Conservation (phyloP, 2,113 vertebrate species). For the Rhynchomys soricoides region DNA sequence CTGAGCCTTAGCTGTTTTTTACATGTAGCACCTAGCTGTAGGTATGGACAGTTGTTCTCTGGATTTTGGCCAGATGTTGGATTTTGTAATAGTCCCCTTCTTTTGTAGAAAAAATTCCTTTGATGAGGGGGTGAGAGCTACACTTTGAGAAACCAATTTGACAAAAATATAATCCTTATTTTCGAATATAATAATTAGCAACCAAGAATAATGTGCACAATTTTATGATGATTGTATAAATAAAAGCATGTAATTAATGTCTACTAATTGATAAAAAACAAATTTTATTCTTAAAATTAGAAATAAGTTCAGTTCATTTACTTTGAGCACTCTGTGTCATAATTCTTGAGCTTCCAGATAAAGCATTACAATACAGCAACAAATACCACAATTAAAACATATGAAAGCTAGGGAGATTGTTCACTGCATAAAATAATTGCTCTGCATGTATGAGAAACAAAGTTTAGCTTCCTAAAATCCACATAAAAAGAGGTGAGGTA, state of each 20-base stretch:
- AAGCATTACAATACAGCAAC: not conserved
- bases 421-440: not conserved
- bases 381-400: too few species aligned
- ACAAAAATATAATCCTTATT: not conserved
- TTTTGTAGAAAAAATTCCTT: not conserved
- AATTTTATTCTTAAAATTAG: not conserved
- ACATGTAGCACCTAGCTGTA: not conserved
- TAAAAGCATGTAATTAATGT: not conserved
- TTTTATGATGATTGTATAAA: not conserved
- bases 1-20: not conserved
- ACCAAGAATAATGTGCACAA: not conserved
- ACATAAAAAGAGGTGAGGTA: not conserved
- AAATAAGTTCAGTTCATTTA: not conserved
- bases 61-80: not conserved
- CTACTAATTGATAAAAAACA: not conserved
- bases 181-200: not conserved
- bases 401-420: not conserved
- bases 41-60: not conserved
- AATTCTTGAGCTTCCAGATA: not conserved
- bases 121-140: not conserved
- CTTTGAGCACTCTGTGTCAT: not conserved
- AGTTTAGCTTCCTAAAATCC: not conserved
- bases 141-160: not conserved
- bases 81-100: not conserved
- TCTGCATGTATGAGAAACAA: not conserved